A percentile compares a stretch with the other conserved stretches of the same genome.
These are phyloP conservation scores for Helicoverpa assulta DNA, from an alignment of 2,888 invertebrate species.

Conservation along the genomic window DNA sequence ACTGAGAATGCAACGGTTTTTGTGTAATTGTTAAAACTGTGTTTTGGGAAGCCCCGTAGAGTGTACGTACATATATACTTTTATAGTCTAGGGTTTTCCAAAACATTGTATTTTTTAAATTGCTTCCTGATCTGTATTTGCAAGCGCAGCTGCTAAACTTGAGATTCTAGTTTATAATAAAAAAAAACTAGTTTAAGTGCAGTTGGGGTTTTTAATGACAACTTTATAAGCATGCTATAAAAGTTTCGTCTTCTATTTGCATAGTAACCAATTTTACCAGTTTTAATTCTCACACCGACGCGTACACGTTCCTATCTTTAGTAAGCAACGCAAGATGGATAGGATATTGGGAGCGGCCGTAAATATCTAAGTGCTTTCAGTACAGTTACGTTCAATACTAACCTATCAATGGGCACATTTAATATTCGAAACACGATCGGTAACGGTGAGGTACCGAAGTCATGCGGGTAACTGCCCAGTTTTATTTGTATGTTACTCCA, in stretches of 20 bases:
- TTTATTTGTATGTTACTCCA: constrained; percentile 40
- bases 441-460: constrained; percentile 75
- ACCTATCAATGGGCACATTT: constrained; percentile 64
- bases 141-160: background rate
- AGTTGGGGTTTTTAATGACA: background rate
- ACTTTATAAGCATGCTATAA: no score
- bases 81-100: background rate
- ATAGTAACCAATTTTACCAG: background rate
- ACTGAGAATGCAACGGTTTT: background rate
- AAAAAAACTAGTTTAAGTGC: background rate
- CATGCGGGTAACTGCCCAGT: constrained; percentile 42
- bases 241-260: no score
- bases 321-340: no score
- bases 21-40: background rate
- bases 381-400: constrained; percentile 66
- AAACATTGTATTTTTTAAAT: background rate
- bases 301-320: no score
- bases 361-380: constrained; percentile 48
- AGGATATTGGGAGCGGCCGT: constrained; percentile 2
- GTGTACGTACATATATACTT: no score
- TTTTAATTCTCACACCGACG: background rate
- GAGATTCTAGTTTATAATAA: background rate
- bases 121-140: background rate
- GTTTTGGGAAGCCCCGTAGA: background rate
- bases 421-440: constrained; percentile 69